Conservation (phyloP, 2,113 vertebrate genomes). For the Bucco capensis region DNA sequence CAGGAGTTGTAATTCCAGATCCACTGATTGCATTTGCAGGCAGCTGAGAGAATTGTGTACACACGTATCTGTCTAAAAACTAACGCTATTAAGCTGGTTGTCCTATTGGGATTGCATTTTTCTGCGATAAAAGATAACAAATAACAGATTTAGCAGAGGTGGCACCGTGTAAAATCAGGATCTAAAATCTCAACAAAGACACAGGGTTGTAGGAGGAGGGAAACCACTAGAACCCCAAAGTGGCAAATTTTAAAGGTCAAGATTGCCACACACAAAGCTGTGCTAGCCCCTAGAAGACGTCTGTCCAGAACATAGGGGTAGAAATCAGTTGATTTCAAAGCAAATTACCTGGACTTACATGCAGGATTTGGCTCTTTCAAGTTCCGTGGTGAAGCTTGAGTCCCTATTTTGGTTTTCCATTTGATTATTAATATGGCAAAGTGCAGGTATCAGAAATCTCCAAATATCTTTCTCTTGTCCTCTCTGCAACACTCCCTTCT, state of each 20-base stretch:
- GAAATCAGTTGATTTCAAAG: background rate
- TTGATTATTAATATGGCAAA: background rate
- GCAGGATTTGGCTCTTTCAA: slow-evolving; percentile 4
- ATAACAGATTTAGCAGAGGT: slow-evolving; percentile 68
- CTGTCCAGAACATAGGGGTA: background rate
- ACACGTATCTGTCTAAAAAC: slow-evolving; percentile 58
- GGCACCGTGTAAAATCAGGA: slow-evolving; percentile 60
- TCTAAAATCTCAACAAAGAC: slow-evolving; percentile 62
- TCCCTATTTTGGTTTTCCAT: background rate
- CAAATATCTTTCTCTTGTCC: background rate
- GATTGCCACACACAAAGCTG: background rate
- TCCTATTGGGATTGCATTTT: slow-evolving; percentile 71
- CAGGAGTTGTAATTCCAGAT: slow-evolving; percentile 67
- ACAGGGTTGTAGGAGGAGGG: background rate
- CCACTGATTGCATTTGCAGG: slow-evolving; percentile 55
- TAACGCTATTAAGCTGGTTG: slow-evolving; percentile 62
- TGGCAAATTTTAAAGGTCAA: slow-evolving; percentile 7
- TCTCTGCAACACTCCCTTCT: background rate
- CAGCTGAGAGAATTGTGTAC: slow-evolving; percentile 53
- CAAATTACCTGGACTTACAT: background rate
- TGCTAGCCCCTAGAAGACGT: background rate
- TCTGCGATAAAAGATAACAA: slow-evolving; percentile 71
- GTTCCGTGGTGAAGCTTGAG: background rate
- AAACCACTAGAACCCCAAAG: background rate
- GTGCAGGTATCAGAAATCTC: background rate